These are phyloP conservation scores for Vulpes vulpes DNA, from an alignment of 2,113 vertebrate species.

Conservation along the genomic window DNA sequence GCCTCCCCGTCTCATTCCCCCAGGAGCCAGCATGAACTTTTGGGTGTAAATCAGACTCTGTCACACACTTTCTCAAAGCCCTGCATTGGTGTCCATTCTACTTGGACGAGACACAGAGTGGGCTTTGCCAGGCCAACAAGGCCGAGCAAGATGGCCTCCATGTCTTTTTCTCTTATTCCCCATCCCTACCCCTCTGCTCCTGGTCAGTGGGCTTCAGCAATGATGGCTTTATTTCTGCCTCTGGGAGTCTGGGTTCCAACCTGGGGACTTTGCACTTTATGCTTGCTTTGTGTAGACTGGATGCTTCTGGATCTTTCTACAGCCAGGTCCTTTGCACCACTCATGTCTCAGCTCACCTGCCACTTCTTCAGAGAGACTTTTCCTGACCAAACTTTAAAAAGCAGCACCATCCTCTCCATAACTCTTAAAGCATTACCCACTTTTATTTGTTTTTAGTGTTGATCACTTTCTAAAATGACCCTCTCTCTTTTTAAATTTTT, in stretches of 20 bases:
- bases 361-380: background rate
- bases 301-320: background rate
- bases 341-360: background rate
- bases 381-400: background rate
- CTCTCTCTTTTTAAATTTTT: background rate
- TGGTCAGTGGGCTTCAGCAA: background rate
- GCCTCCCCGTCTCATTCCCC: background rate
- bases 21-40: background rate
- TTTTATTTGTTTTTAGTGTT: background rate
- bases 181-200: background rate
- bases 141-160: background rate
- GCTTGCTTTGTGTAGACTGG: background rate
- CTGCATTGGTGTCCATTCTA: accelerated
- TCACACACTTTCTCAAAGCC: background rate
- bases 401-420: background rate
- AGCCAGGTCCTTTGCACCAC: background rate
- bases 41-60: background rate
- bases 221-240: background rate
- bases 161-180: background rate
- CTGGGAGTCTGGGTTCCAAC: background rate
- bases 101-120: background rate
- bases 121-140: background rate
- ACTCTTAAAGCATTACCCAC: background rate
- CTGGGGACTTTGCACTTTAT: background rate
- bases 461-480: background rate